Evolutionary conservation across 1,140 invertebrate species (phyloP).

Genomic region (Aethina tumida): DNA sequence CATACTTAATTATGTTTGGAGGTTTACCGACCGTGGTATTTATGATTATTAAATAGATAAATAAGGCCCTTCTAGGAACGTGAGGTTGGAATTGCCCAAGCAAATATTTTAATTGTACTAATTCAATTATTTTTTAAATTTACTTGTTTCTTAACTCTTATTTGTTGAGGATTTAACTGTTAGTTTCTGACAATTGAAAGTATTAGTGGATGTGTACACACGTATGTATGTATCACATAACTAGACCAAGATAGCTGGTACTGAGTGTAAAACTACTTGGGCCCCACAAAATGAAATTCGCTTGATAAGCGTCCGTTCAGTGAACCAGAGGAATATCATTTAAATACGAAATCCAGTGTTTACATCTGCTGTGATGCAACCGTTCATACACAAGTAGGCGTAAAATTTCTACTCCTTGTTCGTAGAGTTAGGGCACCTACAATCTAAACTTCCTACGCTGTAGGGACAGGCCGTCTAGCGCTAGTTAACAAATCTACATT

Average conservation of each 20-base stretch:
- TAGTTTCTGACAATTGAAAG: background rate
- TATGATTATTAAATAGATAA: background rate
- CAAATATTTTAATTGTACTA: too few species aligned
- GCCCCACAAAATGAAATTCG: background rate
- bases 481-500: background rate
- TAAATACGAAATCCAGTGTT: slow-evolving; percentile 3
- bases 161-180: background rate
- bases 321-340: background rate
- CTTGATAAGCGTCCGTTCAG: background rate
- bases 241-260: background rate
- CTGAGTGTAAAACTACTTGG: background rate
- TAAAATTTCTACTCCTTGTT: slow-evolving; percentile 3
- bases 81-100: background rate
- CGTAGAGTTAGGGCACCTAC: slow-evolving; percentile 5
- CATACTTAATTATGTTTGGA: slow-evolving; percentile 1
- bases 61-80: background rate
- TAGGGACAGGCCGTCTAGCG: slow-evolving; percentile 3
- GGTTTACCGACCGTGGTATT: too few species aligned
- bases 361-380: slow-evolving; percentile 3
- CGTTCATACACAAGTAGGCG: slow-evolving; percentile 1
- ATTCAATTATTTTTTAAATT: slow-evolving; percentile 1
- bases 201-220: slow-evolving; percentile 1
- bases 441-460: slow-evolving; percentile 5
- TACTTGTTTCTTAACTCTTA: background rate
- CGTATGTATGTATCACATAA: background rate